Evolutionary conservation across 2,888 invertebrate species (phyloP), one percentile per base, ranked within the genome.

Genomic region (Stenichneumon culpator): DNA sequence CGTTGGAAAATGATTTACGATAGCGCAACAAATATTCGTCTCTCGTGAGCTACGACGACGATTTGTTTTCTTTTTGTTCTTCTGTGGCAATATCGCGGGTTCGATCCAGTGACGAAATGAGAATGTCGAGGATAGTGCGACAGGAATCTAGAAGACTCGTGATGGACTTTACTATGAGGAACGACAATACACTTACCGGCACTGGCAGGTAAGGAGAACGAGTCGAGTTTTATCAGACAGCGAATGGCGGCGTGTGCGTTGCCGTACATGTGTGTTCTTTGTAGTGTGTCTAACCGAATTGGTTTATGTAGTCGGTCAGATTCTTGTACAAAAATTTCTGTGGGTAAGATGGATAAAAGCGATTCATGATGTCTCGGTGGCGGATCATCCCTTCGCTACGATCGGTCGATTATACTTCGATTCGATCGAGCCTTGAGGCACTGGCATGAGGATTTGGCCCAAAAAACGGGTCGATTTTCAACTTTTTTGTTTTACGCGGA

Each of bases 161-260:
- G 36, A 80, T 72, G 83, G 67, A 74, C 54, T 68, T 57, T 70
- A 11, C 75, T 39, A 50, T 63, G 74, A 79, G 79, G 11, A 60
- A 75, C 73, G 75, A 60, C 39, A 57, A 63, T 50, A 28, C 28
- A 14, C 16, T 44, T 25, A 81, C 19, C 63, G 39, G 65, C 22
- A 75, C 22, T 57, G 65, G 36, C 75, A 79, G 82, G 85, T 85
- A 85, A 79, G 84, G 39, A 50, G 28, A 70, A 82, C 70, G 47
- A 80, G 65, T 77, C 68, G 57, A 32, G 47, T 67, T 75, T 85
- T 11, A 68, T 79, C 82, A 9, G 67, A 39, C 65, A 65, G 54
- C 32, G 16, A 9, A 54, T 14, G n/a, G 11, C 47, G 50, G 39
- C 36, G 19, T 22, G 63, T 25, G 0, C 54, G 74, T 19, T 22